These are phyloP conservation scores for Notolepis coatsorum DNA, from an alignment of 2,797 vertebrate species.

Conservation along the genomic window DNA sequence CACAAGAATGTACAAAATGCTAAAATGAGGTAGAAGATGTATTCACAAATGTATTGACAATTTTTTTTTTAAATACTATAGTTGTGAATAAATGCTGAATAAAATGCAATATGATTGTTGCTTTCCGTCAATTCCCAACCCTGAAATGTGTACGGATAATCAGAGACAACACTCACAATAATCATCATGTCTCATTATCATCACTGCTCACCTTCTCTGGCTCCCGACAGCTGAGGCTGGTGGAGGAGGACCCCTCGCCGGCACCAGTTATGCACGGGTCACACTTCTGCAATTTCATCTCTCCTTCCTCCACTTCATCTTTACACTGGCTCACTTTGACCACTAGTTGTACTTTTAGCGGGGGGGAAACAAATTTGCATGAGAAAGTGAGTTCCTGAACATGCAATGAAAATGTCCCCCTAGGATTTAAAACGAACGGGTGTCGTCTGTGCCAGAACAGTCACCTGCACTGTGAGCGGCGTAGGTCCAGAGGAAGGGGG, in stretches of 20 bases:
- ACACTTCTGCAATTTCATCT: slow-evolving; percentile 21
- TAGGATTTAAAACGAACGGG: not conserved
- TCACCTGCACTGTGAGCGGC: slow-evolving; percentile 86
- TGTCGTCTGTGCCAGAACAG: not conserved
- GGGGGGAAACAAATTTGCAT: not conserved
- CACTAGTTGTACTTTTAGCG: slow-evolving; percentile 55
- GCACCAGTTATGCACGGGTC: slow-evolving; percentile 14
- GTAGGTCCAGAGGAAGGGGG: slow-evolving; percentile 92
- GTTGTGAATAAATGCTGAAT: too few relatives aligned
- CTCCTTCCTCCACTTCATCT: slow-evolving; percentile 39
- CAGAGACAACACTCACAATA: too few relatives aligned
- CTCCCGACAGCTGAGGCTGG: slow-evolving; percentile 29
- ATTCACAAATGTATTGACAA: too few relatives aligned
- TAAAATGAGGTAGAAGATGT: too few relatives aligned
- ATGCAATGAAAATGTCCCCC: not conserved
- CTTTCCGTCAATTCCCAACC: too few relatives aligned
- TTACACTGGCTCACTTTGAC: slow-evolving; percentile 38
- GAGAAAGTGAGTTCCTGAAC: not conserved
- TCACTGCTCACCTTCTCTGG: slow-evolving; percentile 52
- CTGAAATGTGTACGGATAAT: not conserved
- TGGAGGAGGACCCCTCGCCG: slow-evolving; percentile 52
- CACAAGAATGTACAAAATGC: too few relatives aligned
- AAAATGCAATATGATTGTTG: too few relatives aligned
- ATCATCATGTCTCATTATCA: not conserved
- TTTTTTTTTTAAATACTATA: too few relatives aligned